Evolutionary conservation across 2,113 vertebrate genomes (phyloP), one percentile per base, ranked within the genome.

Genomic region (Bos indicus): DNA sequence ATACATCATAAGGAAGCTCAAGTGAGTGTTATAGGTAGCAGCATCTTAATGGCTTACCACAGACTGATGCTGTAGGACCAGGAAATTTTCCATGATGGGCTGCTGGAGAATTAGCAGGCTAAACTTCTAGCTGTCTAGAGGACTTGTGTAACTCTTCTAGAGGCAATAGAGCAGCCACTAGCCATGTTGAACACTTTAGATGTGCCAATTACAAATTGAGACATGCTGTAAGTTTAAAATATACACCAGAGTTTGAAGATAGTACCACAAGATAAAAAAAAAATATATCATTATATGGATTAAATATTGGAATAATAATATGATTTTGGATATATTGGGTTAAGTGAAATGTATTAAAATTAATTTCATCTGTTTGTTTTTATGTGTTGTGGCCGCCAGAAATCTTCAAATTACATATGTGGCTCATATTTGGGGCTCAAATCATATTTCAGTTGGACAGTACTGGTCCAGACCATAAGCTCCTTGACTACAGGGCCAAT

Each of bases 351-450:
- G 6, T 86, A 52, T 96, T 67, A 25, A 71, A 71, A 93, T 86
- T 36, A 33, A 54, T 87, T 52, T 40, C 30, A 80, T 84, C 17
- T 74, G 9, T 81, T 88, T 82, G n/a, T 88, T 97, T 93, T 94
- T 84, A 86, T 16, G 59, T 90, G 25, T 59, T 84, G 57, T 88
- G 59, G 14, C 40, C 43, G 15, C 59, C 91, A 92, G 40, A 80
- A 93, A 95, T 43, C 48, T 95, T 83, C 23, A 97, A 96, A 94
- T 64, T 84, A 88, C 33, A 80, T 59, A 57, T 88, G 57, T 88
- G 56, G 25, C 25, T 88, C 74, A 81, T 36, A 85, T 36, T 85
- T 94, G 36, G 57, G 48, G 17, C 25, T 91, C 78, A 48, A 56
- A 74, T 94, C 86, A 33, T 80, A 52, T 62, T 86, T 90, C 59